Conservation (phyloP, 1,140 invertebrate genomes). For the Trichoplusia ni region DNA sequence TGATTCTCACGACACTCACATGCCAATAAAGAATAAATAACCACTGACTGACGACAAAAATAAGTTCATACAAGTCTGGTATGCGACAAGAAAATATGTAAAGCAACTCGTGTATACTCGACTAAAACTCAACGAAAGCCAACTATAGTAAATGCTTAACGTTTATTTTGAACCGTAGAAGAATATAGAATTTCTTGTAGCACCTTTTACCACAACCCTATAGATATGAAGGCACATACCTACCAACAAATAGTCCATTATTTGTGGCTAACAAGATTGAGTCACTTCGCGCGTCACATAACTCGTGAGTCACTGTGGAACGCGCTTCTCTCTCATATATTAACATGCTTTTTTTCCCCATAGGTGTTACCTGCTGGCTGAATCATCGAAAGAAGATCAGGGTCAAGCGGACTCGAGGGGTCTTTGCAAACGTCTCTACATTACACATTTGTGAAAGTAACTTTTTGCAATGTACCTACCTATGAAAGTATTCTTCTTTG, state of each 20-base stretch:
- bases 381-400: constrained; percentile 49
- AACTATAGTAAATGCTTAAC: no score
- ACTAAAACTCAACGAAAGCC: no score
- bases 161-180: no score
- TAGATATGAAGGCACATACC: constrained; percentile 33
- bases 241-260: constrained; percentile 10
- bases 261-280: constrained; percentile 60
- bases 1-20: neutral
- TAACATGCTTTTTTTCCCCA: constrained; percentile 54
- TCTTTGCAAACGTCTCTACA: constrained; percentile 16
- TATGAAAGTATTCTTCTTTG: constrained; percentile 1
- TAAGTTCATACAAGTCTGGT: no score
- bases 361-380: constrained; percentile 63
- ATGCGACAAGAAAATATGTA: no score
- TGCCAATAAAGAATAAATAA: no score
- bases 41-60: no score
- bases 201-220: constrained; percentile 13
- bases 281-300: constrained; percentile 62
- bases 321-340: constrained; percentile 44
- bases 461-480: no score
- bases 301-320: constrained; percentile 62
- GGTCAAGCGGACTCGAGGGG: constrained; percentile 43
- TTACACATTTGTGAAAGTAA: constrained; percentile 17
- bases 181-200: no score
- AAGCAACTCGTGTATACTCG: no score